Evolutionary conservation across 2,113 vertebrate genomes (phyloP).

Genomic region (Calyptommatus sinebrachiatus): DNA sequence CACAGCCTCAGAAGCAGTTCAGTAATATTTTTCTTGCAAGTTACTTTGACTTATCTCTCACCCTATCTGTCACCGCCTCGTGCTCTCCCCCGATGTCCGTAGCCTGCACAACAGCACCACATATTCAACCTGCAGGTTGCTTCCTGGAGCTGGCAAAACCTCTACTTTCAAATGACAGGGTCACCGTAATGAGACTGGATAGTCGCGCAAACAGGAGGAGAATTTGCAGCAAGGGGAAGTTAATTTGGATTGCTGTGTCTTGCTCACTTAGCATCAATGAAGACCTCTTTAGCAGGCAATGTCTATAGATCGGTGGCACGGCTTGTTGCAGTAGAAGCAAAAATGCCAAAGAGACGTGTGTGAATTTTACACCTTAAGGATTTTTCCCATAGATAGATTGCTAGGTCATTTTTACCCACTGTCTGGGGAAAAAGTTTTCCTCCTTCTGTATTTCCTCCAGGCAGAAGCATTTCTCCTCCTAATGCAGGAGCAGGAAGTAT

Average conservation of each 20-base stretch:
- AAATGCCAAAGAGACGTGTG: neutral
- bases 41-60: neutral
- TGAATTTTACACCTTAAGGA: neutral
- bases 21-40: neutral
- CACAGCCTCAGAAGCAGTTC: no score
- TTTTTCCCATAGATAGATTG: neutral
- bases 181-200: slow-evolving; percentile 15
- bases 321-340: slow-evolving; percentile 5
- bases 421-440: no score
- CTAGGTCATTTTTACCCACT: no score
- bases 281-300: slow-evolving; percentile 8
- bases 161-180: neutral
- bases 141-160: neutral
- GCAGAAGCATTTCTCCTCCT: no score
- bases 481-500: no score
- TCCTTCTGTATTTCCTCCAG: no score
- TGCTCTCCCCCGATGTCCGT: no score
- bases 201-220: neutral
- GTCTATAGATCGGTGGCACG: neutral
- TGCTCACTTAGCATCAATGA: slow-evolving; percentile 25
- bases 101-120: neutral
- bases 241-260: slow-evolving; percentile 23
- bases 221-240: slow-evolving; percentile 17
- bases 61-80: neutral
- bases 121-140: no score